Evolutionary conservation across 1,140 invertebrate species (phyloP).

Genomic region (Formica exsecta): DNA sequence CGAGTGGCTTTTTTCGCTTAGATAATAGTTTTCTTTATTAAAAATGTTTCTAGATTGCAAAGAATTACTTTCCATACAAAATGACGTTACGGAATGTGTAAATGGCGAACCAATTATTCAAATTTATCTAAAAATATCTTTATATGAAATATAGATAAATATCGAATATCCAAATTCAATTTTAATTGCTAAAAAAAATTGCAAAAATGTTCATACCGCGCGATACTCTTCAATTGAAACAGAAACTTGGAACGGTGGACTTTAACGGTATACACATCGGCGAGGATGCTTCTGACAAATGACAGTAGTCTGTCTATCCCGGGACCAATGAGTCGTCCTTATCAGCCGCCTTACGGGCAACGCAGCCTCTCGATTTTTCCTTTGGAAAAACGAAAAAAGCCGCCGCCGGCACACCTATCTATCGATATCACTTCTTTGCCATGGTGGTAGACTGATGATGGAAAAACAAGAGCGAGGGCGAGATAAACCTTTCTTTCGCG

Average conservation of each 20-base stretch:
- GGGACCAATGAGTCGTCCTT: conserved; percentile 78
- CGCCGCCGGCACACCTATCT: conserved; percentile 67
- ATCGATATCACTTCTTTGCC: conserved; percentile 77
- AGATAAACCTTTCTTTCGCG: conserved; percentile 76
- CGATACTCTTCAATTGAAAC: conserved; percentile 60
- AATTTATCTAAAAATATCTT: neutral
- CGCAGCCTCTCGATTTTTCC: conserved; percentile 72
- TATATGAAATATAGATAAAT: neutral
- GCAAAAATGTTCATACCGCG: conserved; percentile 59
- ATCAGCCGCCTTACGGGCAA: conserved; percentile 69
- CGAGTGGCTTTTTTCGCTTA: conserved; percentile 6
- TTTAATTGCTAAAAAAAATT: conserved; percentile 28
- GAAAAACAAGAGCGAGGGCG: conserved; percentile 76
- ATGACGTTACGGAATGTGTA: neutral
- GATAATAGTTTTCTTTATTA: conserved; percentile 16
- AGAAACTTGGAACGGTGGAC: conserved; percentile 29
- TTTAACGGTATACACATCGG: conserved; percentile 58
- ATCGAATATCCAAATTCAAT: neutral
- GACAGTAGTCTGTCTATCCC: conserved; percentile 79
- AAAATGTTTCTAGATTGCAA: neutral
- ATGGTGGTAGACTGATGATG: conserved; percentile 80
- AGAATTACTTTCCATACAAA: neutral
- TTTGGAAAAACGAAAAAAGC: conserved; percentile 68
- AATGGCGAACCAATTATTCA: neutral
- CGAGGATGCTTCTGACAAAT: conserved; percentile 76